These are phyloP conservation scores for Macropus fuliginosus DNA, from an alignment of 2,797 vertebrate species.

Conservation along the genomic window DNA sequence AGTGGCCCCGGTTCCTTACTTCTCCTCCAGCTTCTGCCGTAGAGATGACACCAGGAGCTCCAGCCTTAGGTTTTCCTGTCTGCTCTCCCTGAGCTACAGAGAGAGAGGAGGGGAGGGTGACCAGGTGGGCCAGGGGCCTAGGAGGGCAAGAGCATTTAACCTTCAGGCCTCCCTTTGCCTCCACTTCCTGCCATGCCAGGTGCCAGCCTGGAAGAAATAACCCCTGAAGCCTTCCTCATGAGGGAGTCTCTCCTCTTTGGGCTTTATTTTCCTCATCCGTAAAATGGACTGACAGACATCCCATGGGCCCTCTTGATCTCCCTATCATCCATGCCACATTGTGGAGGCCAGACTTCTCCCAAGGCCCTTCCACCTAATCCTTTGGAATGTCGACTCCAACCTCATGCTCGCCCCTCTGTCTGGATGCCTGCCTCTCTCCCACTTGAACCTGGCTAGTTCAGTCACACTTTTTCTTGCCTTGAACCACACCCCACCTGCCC, in stretches of 20 bases:
- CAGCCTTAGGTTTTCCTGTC: conserved; percentile 76
- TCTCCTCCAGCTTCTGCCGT: conserved; percentile 82
- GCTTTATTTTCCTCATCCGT: neutral
- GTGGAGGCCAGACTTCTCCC: neutral
- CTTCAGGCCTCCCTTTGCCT: neutral
- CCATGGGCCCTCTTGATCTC: neutral
- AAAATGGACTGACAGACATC: neutral
- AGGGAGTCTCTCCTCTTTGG: neutral
- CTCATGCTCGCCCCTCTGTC: neutral
- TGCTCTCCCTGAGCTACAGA: conserved; percentile 72
- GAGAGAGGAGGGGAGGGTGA: neutral
- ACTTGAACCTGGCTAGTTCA: neutral
- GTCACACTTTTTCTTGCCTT: neutral
- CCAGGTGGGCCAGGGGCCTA: neutral
- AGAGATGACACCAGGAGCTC: conserved; percentile 77
- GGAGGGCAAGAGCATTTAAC: neutral
- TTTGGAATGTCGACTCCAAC: neutral
- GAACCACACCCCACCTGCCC: neutral
- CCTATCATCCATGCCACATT: neutral
- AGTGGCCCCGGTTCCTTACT: conserved; percentile 67
- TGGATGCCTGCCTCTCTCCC: neutral
- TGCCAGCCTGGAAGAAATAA: too few relatives aligned
- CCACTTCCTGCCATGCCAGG: neutral
- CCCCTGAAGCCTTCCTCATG: too few relatives aligned
- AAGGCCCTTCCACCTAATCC: neutral